These are phyloP conservation scores for Puntigrus tetrazona DNA, from an alignment of 2,113 vertebrate genomes.

Conservation along the genomic window DNA sequence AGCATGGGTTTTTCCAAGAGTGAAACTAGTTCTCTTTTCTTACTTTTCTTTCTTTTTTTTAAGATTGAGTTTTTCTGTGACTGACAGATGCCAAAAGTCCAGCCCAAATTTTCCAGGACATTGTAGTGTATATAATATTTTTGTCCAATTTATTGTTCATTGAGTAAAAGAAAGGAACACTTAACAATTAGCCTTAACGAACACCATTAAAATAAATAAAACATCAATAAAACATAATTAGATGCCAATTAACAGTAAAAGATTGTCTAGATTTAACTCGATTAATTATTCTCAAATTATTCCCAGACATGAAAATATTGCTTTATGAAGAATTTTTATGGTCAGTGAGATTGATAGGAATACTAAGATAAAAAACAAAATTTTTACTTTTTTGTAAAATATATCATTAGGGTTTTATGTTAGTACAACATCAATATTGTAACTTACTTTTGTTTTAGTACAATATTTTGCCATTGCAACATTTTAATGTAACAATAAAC, in stretches of 20 bases:
- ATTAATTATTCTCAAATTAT: too few species aligned
- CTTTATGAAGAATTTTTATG: too few species aligned
- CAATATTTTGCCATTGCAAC: too few species aligned
- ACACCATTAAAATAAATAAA: background rate
- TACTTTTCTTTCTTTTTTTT: background rate
- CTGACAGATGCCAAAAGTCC: background rate
- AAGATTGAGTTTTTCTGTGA: background rate
- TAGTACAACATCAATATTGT: too few species aligned
- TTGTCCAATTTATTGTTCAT: background rate
- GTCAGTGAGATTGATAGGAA: too few species aligned
- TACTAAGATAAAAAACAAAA: too few species aligned
- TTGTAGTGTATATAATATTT: background rate
- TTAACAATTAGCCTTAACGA: slow-evolving; percentile 12
- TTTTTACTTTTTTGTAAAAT: too few species aligned
- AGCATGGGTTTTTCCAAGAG: background rate
- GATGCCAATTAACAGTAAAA: background rate
- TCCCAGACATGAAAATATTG: too few species aligned
- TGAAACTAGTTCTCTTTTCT: background rate
- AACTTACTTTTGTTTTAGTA: too few species aligned
- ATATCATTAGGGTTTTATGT: too few species aligned
- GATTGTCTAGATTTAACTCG: background rate
- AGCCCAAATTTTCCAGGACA: background rate
- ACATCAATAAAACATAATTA: background rate
- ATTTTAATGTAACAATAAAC: too few species aligned
- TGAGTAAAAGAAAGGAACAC: too few species aligned